These are phyloP conservation scores for Poeciliopsis paucimaculata DNA, from an alignment of 2,797 vertebrate genomes.

Conservation along the genomic window DNA sequence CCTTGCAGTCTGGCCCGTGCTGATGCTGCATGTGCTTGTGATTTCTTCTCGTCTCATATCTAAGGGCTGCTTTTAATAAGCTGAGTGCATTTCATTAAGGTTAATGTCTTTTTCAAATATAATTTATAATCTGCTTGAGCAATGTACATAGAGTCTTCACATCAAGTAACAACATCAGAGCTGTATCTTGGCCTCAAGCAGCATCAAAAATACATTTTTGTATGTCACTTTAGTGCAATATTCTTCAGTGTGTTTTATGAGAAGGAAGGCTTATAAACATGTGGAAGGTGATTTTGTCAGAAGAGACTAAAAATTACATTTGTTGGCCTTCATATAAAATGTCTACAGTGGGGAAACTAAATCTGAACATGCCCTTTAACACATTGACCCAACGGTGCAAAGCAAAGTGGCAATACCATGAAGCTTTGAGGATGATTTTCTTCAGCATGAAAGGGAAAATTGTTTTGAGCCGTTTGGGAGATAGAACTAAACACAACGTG, in stretches of 20 bases:
- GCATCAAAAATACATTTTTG: background rate
- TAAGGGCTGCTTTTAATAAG: slow-evolving; percentile 30
- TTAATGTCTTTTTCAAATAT: slow-evolving; percentile 24
- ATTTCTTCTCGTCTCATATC: slow-evolving; percentile 20
- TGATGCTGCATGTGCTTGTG: slow-evolving; percentile 21
- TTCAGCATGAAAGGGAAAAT: background rate
- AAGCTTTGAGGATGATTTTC: background rate
- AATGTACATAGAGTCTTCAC: background rate
- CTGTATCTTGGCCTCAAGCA: background rate
- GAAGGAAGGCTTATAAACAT: background rate
- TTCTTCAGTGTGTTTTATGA: background rate
- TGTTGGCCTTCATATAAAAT: background rate
- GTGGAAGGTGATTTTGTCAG: background rate
- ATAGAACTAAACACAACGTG: background rate
- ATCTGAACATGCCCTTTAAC: background rate
- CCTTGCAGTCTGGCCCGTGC: slow-evolving; percentile 23
- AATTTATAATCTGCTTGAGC: background rate
- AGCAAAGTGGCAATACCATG: background rate
- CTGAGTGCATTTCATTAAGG: background rate
- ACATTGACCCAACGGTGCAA: background rate
- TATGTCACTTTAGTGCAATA: background rate
- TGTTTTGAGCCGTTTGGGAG: background rate
- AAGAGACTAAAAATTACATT: background rate
- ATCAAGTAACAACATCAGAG: slow-evolving; percentile 15
- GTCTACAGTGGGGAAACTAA: background rate